Evolutionary conservation across 1,140 invertebrate genomes (phyloP).

Genomic region (Eciton burchellii): DNA sequence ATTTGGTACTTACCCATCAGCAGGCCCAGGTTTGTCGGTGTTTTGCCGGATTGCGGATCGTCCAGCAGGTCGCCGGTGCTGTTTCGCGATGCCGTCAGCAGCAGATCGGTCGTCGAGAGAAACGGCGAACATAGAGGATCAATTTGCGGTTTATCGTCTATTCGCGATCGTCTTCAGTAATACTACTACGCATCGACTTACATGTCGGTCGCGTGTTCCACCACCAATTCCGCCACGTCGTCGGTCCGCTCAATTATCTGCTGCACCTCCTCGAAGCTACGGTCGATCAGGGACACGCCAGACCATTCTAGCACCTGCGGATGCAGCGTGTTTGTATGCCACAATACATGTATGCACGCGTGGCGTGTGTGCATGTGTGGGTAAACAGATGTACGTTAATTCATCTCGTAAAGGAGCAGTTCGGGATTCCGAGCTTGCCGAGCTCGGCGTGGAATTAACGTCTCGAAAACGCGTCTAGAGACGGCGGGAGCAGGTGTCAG

Average conservation of each 20-base stretch:
- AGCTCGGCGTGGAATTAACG: conserved; percentile 29
- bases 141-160: conserved; percentile 37
- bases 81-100: conserved; percentile 72
- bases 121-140: conserved; percentile 32
- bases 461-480: conserved; percentile 13
- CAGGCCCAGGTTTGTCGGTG: conserved; percentile 82
- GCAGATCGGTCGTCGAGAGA: conserved; percentile 29
- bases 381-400: too few species aligned
- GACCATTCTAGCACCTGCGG: conserved; percentile 92
- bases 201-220: conserved; percentile 92
- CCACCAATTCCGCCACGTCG: conserved; percentile 93
- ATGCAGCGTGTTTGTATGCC: not conserved
- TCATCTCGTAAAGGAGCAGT: not conserved
- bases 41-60: conserved; percentile 82
- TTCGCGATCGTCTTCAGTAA: conserved; percentile 1
- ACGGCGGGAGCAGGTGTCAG: conserved; percentile 12
- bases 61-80: conserved; percentile 87
- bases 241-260: conserved; percentile 93
- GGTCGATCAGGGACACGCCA: conserved; percentile 93
- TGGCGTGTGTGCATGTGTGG: too few species aligned
- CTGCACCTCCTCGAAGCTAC: conserved; percentile 94
- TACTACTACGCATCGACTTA: conserved; percentile 78
- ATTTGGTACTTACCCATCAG: conserved; percentile 83
- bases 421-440: not conserved
- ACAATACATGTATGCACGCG: conserved; percentile 21